Evolutionary conservation across 2,888 invertebrate genomes (phyloP), one percentile per base, ranked within the genome.

Genomic region (Lamproptera curius): DNA sequence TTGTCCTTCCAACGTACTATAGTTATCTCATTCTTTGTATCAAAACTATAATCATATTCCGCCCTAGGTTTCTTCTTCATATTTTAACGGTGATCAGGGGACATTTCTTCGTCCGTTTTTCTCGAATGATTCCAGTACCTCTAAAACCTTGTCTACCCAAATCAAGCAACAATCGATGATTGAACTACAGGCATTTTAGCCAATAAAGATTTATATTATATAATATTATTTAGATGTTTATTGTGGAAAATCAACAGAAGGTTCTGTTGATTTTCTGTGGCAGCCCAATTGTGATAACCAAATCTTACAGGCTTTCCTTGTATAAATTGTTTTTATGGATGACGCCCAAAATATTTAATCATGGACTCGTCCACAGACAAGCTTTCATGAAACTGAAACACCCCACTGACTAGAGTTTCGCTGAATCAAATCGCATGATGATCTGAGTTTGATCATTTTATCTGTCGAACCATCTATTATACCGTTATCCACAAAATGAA

Each of bases 1-100:
- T 61, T 63, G 42, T 60, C 61, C 35, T 58, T 58, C 61, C 62
- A 61, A 16, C 56, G 50, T 10, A 60, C 59, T 16, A 58, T 43
- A 20, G 43, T 42, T 42, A 63, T 53, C 37, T 59, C 53, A 54
- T 57, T 56, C 34, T 55, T 50, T 43, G 44, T 59, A 50, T 58
- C 58, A 54, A 59, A 61, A 16, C 57, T 42, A 43, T 60, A 62
- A 43, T 62, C 58, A 55, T 53, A 58, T 34, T 52, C 43, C 23
- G 59, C 60, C 28, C 59, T 52, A 31, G 45, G 48, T 39, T 54
- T 43, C 46, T 63, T 61, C 45, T 61, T 59, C 56, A 61, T 59
- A 20, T 55, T 44, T 42, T 57, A 42, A 51, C 50, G 23, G 51
- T 37, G 9, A 40, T 54, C 36, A 58, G 50, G 23, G 58, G 54